These are phyloP conservation scores for Eupithecia abbreviata DNA, from an alignment of 2,888 invertebrate genomes.

Conservation along the genomic window DNA sequence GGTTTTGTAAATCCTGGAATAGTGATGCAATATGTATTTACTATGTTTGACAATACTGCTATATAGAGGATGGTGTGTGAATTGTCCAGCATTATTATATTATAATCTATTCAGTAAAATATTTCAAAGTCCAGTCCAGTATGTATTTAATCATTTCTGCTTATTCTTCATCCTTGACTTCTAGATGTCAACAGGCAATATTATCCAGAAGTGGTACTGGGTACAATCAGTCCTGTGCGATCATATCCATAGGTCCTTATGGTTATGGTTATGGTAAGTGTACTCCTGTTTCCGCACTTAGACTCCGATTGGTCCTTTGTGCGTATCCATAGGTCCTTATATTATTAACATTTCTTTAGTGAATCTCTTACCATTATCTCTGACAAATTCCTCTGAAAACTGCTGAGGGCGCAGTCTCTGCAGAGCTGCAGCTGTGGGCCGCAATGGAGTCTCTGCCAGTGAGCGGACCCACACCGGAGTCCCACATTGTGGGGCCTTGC, in stretches of 20 bases:
- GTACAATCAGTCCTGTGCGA: background rate
- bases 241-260: background rate
- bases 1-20: conserved; percentile 75
- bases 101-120: too few species aligned
- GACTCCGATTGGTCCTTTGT: background rate
- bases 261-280: too few species aligned
- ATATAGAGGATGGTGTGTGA: too few species aligned
- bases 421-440: conserved; percentile 65
- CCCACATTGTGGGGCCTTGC: conserved; percentile 73
- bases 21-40: background rate
- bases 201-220: background rate
- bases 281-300: too few species aligned
- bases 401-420: conserved; percentile 67
- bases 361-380: conserved; percentile 68
- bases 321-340: background rate
- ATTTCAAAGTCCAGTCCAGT: too few species aligned
- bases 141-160: background rate
- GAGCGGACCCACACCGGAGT: conserved; percentile 78
- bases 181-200: background rate
- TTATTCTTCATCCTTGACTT: too few species aligned
- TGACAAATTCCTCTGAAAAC: conserved; percentile 77
- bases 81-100: too few species aligned
- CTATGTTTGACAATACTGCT: background rate
- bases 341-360: background rate
- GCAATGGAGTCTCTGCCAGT: conserved; percentile 66